phyloP scores from a whole-genome alignment of 2,113 vertebrate species.

The Athene noctua region DNA sequence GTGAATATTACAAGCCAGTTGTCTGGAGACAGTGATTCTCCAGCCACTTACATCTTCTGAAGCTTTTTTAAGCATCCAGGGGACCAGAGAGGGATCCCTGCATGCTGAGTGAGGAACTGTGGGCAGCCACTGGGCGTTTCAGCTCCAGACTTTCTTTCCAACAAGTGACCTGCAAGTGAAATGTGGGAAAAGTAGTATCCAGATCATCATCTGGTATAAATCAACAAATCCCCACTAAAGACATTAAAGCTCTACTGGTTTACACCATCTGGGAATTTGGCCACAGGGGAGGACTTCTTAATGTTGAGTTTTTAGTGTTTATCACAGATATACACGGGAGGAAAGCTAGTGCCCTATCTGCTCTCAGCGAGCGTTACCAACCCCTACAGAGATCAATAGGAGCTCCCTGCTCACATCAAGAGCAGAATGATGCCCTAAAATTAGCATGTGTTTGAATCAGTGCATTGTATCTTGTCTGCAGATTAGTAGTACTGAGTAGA shows the following conservation, averaged over 20 bases:
- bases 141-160: neutral
- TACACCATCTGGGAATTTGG: constrained; percentile 49
- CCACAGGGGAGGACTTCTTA: constrained; percentile 2
- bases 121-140: accelerated
- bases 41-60: neutral
- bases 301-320: constrained; percentile 34
- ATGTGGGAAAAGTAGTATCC: constrained; percentile 7
- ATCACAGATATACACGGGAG: constrained; percentile 46
- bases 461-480: constrained; percentile 59
- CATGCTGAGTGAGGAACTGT: accelerated
- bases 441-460: constrained; percentile 50
- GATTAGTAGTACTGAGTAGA: constrained; percentile 41
- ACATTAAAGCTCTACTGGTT: constrained; percentile 51
- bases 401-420: constrained; percentile 47
- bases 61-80: neutral
- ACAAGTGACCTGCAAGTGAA: constrained; percentile 15
- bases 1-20: neutral
- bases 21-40: neutral
- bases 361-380: constrained; percentile 2
- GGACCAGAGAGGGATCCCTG: accelerated
- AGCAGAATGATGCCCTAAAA: constrained; percentile 51
- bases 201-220: constrained; percentile 53
- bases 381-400: constrained; percentile 51
- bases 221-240: constrained; percentile 37
- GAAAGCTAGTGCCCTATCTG: constrained; percentile 36